Evolutionary conservation across 2,797 vertebrate species (phyloP).

Genomic region (Poeciliopsis gracilis): DNA sequence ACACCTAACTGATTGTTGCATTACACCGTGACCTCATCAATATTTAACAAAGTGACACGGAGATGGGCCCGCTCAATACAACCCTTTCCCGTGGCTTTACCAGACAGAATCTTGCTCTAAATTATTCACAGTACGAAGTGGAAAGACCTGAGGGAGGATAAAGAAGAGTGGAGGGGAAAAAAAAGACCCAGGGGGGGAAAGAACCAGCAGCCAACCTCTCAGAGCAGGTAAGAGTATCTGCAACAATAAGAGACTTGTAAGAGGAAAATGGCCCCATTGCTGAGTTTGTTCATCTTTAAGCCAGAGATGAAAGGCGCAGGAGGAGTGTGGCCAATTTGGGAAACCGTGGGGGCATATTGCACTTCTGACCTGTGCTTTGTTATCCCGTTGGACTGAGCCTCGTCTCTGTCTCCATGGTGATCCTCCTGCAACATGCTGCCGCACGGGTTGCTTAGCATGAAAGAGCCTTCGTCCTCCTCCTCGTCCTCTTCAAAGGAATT

Average conservation of each 20-base stretch:
- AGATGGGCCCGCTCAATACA: slow-evolving; percentile 56
- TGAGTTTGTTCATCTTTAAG: slow-evolving; percentile 28
- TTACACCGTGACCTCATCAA: slow-evolving; percentile 76
- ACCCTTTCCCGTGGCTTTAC: slow-evolving; percentile 56
- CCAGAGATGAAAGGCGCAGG: slow-evolving; percentile 24
- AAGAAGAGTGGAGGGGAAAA: slow-evolving; percentile 16
- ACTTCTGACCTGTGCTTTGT: slow-evolving; percentile 89
- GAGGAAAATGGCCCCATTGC: slow-evolving; percentile 9
- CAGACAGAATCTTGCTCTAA: slow-evolving; percentile 54
- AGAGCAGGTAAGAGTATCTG: slow-evolving; percentile 1
- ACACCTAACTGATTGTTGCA: slow-evolving; percentile 68
- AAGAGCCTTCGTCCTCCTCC: slow-evolving; percentile 71
- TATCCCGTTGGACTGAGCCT: slow-evolving; percentile 87
- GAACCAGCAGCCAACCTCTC: slow-evolving; percentile 6
- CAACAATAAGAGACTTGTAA: not conserved
- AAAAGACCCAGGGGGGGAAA: slow-evolving; percentile 27
- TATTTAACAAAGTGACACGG: slow-evolving; percentile 70
- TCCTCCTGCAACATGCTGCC: slow-evolving; percentile 85
- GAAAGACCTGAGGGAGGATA: slow-evolving; percentile 51
- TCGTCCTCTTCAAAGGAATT: slow-evolving; percentile 83
- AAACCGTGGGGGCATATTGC: slow-evolving; percentile 13
- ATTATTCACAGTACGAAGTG: slow-evolving; percentile 79
- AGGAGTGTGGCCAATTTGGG: slow-evolving; percentile 22
- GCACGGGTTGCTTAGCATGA: slow-evolving; percentile 73
- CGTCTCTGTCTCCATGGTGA: slow-evolving; percentile 80